Conservation (phyloP, 2,888 invertebrate species). For the Argynnis bischoffii region DNA sequence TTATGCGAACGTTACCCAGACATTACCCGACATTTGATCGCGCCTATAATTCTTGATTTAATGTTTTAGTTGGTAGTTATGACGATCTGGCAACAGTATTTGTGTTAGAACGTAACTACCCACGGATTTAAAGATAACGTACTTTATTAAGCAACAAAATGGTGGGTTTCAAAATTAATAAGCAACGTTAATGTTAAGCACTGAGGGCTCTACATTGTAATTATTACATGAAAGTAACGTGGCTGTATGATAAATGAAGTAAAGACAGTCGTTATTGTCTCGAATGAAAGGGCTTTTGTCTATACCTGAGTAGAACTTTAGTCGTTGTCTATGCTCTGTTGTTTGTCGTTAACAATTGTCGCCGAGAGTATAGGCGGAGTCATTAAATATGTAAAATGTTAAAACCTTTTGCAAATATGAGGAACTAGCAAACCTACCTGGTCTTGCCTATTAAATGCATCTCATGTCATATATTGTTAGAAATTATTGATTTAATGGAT, state of each 20-base stretch:
- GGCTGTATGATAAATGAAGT: slow-evolving; percentile 80
- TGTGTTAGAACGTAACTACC: slow-evolving; percentile 42
- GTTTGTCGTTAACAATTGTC: slow-evolving; percentile 74
- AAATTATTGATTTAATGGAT: too few relatives aligned
- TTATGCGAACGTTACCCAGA: slow-evolving; percentile 52
- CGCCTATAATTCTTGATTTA: slow-evolving; percentile 44
- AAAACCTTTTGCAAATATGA: slow-evolving; percentile 64
- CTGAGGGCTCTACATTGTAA: slow-evolving; percentile 64
- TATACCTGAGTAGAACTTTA: slow-evolving; percentile 71
- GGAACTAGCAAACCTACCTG: slow-evolving; percentile 42
- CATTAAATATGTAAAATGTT: slow-evolving; percentile 63
- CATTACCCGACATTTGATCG: slow-evolving; percentile 53
- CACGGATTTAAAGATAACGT: slow-evolving; percentile 40
- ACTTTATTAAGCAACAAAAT: slow-evolving; percentile 47
- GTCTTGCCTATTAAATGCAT: background rate
- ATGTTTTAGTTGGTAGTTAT: slow-evolving; percentile 42
- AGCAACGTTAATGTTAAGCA: slow-evolving; percentile 37
- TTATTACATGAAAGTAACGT: slow-evolving; percentile 80
- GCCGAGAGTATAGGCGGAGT: slow-evolving; percentile 64
- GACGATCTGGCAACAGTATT: slow-evolving; percentile 41
- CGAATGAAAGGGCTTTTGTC: slow-evolving; percentile 78
- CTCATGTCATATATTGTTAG: too few relatives aligned
- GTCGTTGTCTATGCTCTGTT: slow-evolving; percentile 75
- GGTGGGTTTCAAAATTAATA: slow-evolving; percentile 64
- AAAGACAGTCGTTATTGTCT: slow-evolving; percentile 73